Percentiles rank a stretch among this genome's conserved stretches.
These are phyloP conservation scores for Peromyscus aztecus DNA, from an alignment of 2,797 vertebrate species.

Conservation along the genomic window DNA sequence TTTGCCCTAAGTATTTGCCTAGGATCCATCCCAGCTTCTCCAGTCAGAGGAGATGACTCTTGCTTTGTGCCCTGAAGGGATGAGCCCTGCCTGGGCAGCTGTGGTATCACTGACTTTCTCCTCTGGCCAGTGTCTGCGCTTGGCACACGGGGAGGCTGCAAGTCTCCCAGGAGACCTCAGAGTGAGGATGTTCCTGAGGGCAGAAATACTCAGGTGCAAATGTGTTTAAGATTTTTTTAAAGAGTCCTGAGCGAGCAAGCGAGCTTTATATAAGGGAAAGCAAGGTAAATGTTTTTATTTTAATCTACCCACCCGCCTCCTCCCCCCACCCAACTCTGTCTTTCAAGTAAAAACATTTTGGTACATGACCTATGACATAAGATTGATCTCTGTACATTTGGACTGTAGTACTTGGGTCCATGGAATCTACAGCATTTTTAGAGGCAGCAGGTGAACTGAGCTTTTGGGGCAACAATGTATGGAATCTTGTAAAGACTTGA, in stretches of 20 bases:
- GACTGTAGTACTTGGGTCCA: not conserved
- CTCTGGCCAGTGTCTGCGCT: not conserved
- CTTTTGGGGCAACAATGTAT: not conserved
- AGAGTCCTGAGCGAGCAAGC: not conserved
- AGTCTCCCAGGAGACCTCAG: not conserved
- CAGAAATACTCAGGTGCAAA: not conserved
- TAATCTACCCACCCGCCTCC: not conserved
- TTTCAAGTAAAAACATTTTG: not conserved
- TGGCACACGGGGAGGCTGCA: too few relatives aligned
- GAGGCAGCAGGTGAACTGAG: not conserved
- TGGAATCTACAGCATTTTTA: not conserved
- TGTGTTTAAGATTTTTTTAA: not conserved
- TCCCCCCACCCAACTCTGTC: not conserved
- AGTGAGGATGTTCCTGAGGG: not conserved
- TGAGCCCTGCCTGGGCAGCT: not conserved
- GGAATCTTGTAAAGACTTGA: not conserved
- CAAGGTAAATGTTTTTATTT: not conserved
- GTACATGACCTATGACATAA: not conserved
- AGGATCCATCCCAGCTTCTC: not conserved
- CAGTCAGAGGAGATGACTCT: not conserved
- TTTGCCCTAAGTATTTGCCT: not conserved
- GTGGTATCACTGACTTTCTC: not conserved
- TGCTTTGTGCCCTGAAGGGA: not conserved
- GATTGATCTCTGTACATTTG: not conserved
- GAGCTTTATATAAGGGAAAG: not conserved